Evolutionary conservation across 2,888 invertebrate genomes (phyloP), one percentile per base, ranked within the genome.

Genomic region (Parochlus steinenii): DNA sequence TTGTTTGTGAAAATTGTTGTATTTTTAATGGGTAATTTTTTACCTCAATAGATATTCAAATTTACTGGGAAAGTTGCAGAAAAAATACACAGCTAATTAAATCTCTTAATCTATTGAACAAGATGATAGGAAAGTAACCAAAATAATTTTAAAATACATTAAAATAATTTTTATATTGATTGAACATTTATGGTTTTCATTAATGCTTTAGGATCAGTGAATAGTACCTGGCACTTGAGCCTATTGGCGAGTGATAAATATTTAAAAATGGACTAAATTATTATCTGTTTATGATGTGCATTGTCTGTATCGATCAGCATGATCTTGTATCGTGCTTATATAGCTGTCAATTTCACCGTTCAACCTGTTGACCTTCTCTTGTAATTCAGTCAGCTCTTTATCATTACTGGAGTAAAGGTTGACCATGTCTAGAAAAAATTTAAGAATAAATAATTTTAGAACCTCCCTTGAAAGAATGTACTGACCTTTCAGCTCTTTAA

Each of bases 401-500:
- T 73, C 72, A 48, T 75, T 71, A 16, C 63, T 62, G 37, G 55
- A 55, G 47, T 75, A 74, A 24, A 69, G 66, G 20, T 58, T 57
- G 42, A 74, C 69, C 65, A 76, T 67, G 43, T 56, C 68, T 61
- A 42, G 12, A 52, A 50, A 22, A 32, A 40, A 42, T 41, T 35
- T 12, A 35, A 35, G 30, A 35, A 39, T 40, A 26, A 38, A 34
- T 39, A 15, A 19, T n/a, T 39, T 17, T 28, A 16, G 26, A 32
- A 20, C 28, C 20, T 41, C 11, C 17, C 31, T 31, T 26, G 28
- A 33, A 40, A 37, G 10, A 29, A 10, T 14, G 24, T 14, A 24
- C 18, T 44, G 60, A 56, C 71, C 65, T 48, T 71, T 66, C 33
- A 87, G 61, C 46, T 77, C 73, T 45, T 72, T 73, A 16, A 79